A percentile compares a stretch with the other conserved stretches of the same genome.
phyloP scores from a whole-genome alignment of 92 coral and sea anemone genomes.

The Palythoa grandis region DNA sequence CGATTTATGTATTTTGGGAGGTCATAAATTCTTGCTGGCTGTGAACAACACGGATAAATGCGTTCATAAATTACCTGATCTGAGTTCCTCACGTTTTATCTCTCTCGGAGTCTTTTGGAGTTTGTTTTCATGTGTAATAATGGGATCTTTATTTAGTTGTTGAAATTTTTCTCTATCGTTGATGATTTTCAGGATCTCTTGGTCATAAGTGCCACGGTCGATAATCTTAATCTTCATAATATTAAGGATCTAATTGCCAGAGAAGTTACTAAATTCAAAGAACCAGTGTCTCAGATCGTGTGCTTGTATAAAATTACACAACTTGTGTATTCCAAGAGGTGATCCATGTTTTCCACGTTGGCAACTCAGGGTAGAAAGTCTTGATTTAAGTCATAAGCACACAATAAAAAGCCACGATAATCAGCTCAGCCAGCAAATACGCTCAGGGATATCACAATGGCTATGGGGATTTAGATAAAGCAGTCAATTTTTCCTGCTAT shows the following conservation, averaged over 20 bases:
- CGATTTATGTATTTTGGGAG: too few species aligned
- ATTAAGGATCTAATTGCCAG: slow-evolving; percentile 20
- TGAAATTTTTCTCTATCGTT: too few species aligned
- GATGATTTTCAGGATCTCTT: too few species aligned
- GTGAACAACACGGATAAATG: too few species aligned
- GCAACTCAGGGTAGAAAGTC: slow-evolving; percentile 42
- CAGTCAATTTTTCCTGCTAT: too few species aligned
- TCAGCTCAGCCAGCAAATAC: slow-evolving; percentile 38
- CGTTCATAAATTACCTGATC: too few species aligned
- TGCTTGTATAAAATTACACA: slow-evolving; percentile 49
- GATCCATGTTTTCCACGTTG: slow-evolving; percentile 57
- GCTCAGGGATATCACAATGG: slow-evolving; percentile 36
- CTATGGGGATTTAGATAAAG: slow-evolving; percentile 33
- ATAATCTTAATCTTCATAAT: background rate
- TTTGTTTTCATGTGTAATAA: too few species aligned
- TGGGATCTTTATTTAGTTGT: too few species aligned
- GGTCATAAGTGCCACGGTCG: too few species aligned
- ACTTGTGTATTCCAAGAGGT: slow-evolving; percentile 45
- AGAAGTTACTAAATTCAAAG: slow-evolving; percentile 37
- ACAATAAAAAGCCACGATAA: slow-evolving; percentile 31
- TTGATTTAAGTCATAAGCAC: slow-evolving; percentile 20
- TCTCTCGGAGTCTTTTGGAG: too few species aligned
- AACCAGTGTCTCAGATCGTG: slow-evolving; percentile 30
- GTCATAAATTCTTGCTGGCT: too few species aligned
- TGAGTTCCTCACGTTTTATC: too few species aligned